Conservation (phyloP, 2,888 invertebrate species). For the Cheiracanthium punctorium region DNA sequence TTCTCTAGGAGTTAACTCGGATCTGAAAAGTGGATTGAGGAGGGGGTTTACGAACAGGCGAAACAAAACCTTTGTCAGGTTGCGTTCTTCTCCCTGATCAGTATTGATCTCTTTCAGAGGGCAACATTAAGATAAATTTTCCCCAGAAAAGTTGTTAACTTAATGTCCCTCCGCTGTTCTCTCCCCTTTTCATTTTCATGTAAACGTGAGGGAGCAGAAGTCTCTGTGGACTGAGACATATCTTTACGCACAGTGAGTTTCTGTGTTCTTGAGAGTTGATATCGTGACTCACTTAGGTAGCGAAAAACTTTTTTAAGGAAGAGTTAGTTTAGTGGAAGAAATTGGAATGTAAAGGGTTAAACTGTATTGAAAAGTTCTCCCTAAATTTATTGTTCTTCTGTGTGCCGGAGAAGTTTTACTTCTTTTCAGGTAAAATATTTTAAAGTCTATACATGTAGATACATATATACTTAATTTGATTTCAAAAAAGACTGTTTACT, state of each 20-base stretch:
- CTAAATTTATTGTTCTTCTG: too few species aligned
- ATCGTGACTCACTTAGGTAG: too few species aligned
- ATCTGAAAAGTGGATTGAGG: neutral
- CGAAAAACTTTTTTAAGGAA: too few species aligned
- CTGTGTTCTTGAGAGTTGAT: neutral
- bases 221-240: neutral
- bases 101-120: neutral
- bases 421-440: too few species aligned
- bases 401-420: too few species aligned
- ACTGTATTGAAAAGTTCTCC: too few species aligned
- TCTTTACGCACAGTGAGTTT: neutral
- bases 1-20: neutral
- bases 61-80: neutral
- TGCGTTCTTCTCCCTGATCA: neutral
- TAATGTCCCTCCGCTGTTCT: neutral
- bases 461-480: too few species aligned
- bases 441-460: too few species aligned
- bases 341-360: too few species aligned
- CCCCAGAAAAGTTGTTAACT: neutral
- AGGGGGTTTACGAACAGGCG: neutral
- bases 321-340: too few species aligned
- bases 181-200: neutral
- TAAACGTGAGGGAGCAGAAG: neutral
- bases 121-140: constrained; percentile 5
- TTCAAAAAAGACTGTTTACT: too few species aligned